Evolutionary conservation across 1,140 invertebrate species (phyloP).

Genomic region (Dreissena polymorpha): DNA sequence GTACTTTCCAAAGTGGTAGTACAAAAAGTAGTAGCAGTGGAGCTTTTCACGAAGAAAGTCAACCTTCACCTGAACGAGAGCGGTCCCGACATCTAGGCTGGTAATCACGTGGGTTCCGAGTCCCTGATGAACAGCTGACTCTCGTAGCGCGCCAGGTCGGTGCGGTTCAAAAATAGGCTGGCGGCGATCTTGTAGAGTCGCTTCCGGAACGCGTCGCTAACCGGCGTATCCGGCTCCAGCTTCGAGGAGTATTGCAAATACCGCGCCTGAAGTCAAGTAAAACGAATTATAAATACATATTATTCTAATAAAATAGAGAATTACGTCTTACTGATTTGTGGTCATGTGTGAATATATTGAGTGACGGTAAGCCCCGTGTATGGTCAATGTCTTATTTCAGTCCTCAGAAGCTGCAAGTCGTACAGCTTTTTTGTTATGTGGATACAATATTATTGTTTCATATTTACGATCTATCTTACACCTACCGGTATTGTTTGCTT

Average conservation of each 20-base stretch:
- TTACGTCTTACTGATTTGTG: no score
- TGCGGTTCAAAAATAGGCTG: constrained; percentile 58
- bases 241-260: constrained; percentile 54
- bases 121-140: constrained; percentile 69
- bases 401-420: no score
- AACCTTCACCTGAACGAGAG: constrained; percentile 29
- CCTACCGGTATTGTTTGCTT: no score
- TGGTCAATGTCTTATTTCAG: no score
- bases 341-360: no score
- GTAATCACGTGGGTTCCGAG: constrained; percentile 69
- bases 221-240: constrained; percentile 57
- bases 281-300: no score
- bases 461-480: no score
- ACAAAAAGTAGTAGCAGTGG: not conserved
- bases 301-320: no score
- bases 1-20: not conserved
- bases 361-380: no score
- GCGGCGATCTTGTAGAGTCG: constrained; percentile 62
- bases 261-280: constrained; percentile 24
- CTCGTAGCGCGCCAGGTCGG: constrained; percentile 61
- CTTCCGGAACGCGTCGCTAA: constrained; percentile 61
- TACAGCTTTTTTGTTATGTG: no score
- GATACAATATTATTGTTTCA: no score
- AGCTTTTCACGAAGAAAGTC: not conserved
- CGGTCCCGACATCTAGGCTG: constrained; percentile 64